These are phyloP conservation scores for Drosophila rufa DNA, from an alignment of 1,140 invertebrate species.

Conservation along the genomic window DNA sequence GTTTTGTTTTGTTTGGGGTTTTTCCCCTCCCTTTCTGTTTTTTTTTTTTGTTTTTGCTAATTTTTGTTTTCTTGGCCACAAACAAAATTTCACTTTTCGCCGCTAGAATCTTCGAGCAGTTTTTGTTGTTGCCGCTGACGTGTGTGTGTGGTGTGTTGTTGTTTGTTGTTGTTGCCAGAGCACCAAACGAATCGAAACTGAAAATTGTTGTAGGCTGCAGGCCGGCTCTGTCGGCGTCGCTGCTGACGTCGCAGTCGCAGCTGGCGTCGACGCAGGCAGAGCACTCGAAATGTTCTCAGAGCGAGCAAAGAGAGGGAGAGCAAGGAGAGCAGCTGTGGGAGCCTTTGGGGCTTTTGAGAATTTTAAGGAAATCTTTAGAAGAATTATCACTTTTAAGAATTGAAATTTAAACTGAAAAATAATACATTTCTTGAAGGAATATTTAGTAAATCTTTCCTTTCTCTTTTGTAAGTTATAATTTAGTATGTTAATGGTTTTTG, in stretches of 20 bases:
- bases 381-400: neutral
- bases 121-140: constrained; percentile 45
- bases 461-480: too few species aligned
- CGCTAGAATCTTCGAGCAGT: constrained; percentile 52
- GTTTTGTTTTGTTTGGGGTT: constrained; percentile 14
- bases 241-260: constrained; percentile 18
- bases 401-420: too few species aligned
- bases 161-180: constrained; percentile 35
- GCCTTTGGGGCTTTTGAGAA: constrained; percentile 3
- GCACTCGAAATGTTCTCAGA: constrained; percentile 45
- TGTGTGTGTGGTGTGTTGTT: constrained; percentile 27
- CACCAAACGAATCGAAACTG: constrained; percentile 48
- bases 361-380: neutral
- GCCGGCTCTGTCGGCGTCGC: constrained; percentile 29
- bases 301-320: neutral
- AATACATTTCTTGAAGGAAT: too few species aligned
- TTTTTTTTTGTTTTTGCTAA: constrained; percentile 16
- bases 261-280: constrained; percentile 15
- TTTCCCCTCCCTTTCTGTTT: neutral
- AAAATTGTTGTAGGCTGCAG: constrained; percentile 58
- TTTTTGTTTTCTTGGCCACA: constrained; percentile 30
- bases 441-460: too few species aligned
- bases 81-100: constrained; percentile 63
- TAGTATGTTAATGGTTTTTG: too few species aligned
- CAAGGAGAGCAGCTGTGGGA: constrained; percentile 15